phyloP scores from a whole-genome alignment of 2,113 vertebrate genomes.

The Penelope pileata region DNA sequence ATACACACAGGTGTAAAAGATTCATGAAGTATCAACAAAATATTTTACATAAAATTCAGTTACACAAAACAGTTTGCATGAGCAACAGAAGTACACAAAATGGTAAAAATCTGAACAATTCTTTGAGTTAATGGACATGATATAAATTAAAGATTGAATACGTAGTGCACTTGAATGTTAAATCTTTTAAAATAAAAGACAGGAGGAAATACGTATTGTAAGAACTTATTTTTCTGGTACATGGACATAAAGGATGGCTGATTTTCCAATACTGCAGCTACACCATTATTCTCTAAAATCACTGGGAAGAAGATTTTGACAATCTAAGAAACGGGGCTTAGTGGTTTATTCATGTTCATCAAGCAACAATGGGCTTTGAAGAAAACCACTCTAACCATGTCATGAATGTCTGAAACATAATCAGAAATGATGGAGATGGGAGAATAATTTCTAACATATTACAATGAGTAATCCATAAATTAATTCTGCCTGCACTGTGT shows the following conservation, averaged over 20 bases:
- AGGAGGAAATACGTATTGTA: neutral
- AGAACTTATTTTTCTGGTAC: neutral
- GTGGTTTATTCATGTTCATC: neutral
- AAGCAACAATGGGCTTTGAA: neutral
- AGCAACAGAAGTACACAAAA: neutral
- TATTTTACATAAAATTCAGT: slow-evolving; percentile 1
- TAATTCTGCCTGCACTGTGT: neutral
- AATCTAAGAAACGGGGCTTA: neutral
- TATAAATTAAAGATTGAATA: neutral
- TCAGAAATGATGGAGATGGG: neutral
- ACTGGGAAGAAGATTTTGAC: neutral
- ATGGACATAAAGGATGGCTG: neutral
- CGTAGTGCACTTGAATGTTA: neutral
- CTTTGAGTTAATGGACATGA: neutral
- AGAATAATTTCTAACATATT: neutral
- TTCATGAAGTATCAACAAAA: slow-evolving; percentile 28
- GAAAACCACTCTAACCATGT: neutral
- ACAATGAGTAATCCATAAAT: neutral
- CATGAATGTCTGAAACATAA: neutral
- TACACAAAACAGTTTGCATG: neutral
- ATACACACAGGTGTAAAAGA: neutral
- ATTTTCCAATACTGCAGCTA: neutral
- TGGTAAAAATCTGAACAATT: neutral
- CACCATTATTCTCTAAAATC: neutral
- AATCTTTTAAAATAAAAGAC: neutral